Evolutionary conservation across 2,113 vertebrate genomes (phyloP).

Genomic region (Gobiocypris rarus): DNA sequence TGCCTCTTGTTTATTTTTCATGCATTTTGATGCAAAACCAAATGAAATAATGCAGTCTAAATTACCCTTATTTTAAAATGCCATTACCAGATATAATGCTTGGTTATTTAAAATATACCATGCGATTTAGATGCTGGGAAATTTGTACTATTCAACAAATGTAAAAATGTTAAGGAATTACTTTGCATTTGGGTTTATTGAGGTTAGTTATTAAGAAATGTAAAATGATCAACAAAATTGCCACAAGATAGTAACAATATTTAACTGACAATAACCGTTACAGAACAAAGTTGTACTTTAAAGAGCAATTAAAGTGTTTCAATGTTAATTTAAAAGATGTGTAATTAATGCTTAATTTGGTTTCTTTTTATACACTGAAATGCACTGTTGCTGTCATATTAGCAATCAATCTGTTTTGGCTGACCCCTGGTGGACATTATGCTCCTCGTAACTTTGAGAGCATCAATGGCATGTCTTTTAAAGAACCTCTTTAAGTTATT

Average conservation of each 20-base stretch:
- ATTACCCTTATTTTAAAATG: slow-evolving; percentile 39
- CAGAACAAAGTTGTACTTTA: slow-evolving; percentile 35
- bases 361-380: slow-evolving; percentile 32
- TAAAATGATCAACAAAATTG: slow-evolving; percentile 10
- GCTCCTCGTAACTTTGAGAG: not conserved
- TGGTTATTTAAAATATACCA: not conserved
- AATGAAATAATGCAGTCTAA: too few relatives aligned
- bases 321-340: slow-evolving; percentile 49
- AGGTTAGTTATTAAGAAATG: slow-evolving; percentile 6
- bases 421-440: slow-evolving; percentile 57
- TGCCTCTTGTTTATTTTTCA: not conserved
- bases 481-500: slow-evolving; percentile 12
- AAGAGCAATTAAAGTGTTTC: slow-evolving; percentile 55
- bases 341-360: slow-evolving; percentile 19
- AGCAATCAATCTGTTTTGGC: slow-evolving; percentile 33
- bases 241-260: not conserved
- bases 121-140: not conserved
- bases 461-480: slow-evolving; percentile 19
- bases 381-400: slow-evolving; percentile 29
- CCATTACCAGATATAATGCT: not conserved
- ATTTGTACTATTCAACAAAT: not conserved
- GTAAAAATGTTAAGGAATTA: not conserved
- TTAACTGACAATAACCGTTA: slow-evolving; percentile 21
- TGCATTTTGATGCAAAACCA: slow-evolving; percentile 35
- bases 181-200: slow-evolving; percentile 13